Conservation (phyloP, 2,888 invertebrate genomes). For the Eupithecia exiguata region DNA sequence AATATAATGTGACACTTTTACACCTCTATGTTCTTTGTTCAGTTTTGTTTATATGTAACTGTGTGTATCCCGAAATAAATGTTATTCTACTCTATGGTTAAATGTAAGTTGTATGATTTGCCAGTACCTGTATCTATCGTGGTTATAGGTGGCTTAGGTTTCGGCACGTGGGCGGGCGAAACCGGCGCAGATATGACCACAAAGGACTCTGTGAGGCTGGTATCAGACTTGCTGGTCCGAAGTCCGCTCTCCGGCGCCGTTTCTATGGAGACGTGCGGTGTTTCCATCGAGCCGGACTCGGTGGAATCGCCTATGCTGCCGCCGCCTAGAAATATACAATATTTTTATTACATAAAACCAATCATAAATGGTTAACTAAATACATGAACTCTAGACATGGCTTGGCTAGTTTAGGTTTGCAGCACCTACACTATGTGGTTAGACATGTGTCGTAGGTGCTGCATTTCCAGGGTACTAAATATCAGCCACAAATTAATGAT, state of each 20-base stretch:
- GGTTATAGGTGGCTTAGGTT: slow-evolving; percentile 44
- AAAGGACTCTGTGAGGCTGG: slow-evolving; percentile 95
- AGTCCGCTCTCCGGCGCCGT: slow-evolving; percentile 78
- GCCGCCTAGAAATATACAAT: slow-evolving; percentile 69
- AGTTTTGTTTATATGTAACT: no score
- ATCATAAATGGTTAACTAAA: no score
- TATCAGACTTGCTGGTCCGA: slow-evolving; percentile 94
- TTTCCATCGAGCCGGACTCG: slow-evolving; percentile 69
- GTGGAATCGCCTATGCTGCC: slow-evolving; percentile 82
- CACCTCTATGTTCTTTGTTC: no score
- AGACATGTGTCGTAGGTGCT: no score
- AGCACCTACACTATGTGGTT: no score
- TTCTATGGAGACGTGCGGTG: slow-evolving; percentile 56
- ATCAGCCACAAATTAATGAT: no score
- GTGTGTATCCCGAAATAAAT: no score
- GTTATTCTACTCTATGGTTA: neutral
- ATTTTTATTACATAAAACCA: neutral
- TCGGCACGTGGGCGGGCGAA: slow-evolving; percentile 46
- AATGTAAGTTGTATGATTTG: neutral
- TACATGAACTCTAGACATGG: no score
- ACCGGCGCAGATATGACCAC: slow-evolving; percentile 88
- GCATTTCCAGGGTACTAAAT: no score
- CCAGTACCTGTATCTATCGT: slow-evolving; percentile 60
- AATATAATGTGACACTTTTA: no score
- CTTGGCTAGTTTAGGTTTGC: no score